Evolutionary conservation across 2,888 invertebrate species (phyloP).

Genomic region (Masnerella sp.): DNA sequence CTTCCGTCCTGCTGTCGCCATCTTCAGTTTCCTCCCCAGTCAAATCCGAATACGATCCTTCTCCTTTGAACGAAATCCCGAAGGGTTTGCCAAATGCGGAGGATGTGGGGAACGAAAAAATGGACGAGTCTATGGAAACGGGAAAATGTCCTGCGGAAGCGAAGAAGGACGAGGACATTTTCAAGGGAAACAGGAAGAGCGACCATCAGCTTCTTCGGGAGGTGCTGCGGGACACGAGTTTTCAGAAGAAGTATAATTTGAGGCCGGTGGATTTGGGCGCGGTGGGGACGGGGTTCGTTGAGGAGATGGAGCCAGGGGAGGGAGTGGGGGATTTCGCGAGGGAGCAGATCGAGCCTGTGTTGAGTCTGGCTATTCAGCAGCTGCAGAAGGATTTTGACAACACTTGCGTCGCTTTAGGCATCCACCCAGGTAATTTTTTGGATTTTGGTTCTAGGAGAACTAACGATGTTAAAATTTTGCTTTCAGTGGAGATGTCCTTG

Average conservation of each 20-base stretch:
- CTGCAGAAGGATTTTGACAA: slow-evolving; percentile 91
- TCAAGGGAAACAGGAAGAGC: slow-evolving; percentile 68
- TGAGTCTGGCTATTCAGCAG: slow-evolving; percentile 91
- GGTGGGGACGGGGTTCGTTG: slow-evolving; percentile 78
- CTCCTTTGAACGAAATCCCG: slow-evolving; percentile 66
- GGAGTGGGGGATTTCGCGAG: slow-evolving; percentile 81
- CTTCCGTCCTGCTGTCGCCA: slow-evolving; percentile 34
- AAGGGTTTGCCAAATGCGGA: no score
- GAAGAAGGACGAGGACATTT: slow-evolving; percentile 73
- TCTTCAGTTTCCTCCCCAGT: slow-evolving; percentile 64
- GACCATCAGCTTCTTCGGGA: slow-evolving; percentile 88
- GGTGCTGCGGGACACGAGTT: slow-evolving; percentile 89
- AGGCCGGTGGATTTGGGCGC: slow-evolving; percentile 86
- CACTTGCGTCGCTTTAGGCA: slow-evolving; percentile 90
- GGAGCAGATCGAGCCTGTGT: slow-evolving; percentile 89
- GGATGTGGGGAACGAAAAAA: no score
- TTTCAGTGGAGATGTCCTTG: no score
- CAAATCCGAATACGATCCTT: slow-evolving; percentile 79
- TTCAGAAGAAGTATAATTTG: slow-evolving; percentile 90
- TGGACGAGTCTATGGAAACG: slow-evolving; percentile 30
- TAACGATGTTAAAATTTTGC: not conserved
- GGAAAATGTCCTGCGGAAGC: slow-evolving; percentile 63
- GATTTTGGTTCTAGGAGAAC: no score
- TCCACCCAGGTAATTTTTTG: slow-evolving; percentile 89
- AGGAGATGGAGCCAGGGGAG: slow-evolving; percentile 84